Conservation (phyloP, 1,140 invertebrate genomes). For the Drosophila parvula region DNA sequence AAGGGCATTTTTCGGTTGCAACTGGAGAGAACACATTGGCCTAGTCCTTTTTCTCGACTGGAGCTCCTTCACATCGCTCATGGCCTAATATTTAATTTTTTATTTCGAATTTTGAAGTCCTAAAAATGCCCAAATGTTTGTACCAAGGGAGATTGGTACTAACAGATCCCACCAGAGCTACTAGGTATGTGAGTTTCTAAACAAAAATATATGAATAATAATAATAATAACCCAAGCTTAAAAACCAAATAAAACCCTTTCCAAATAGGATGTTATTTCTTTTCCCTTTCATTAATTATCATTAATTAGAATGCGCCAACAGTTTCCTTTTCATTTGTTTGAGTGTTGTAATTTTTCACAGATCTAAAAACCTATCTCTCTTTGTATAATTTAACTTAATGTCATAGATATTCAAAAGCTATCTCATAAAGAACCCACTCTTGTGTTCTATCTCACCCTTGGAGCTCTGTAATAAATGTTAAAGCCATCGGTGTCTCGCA, state of each 20-base stretch:
- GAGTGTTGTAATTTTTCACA: too few species aligned
- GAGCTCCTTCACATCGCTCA: neutral
- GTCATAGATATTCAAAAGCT: neutral
- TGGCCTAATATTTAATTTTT: neutral
- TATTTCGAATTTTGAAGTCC: slow-evolving; percentile 1
- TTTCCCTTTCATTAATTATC: too few species aligned
- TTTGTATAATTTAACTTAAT: too few species aligned
- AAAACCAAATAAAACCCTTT: too few species aligned
- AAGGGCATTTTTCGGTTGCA: neutral
- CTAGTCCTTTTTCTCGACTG: neutral
- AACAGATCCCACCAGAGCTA: neutral
- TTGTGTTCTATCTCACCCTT: neutral
- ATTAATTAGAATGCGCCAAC: too few species aligned
- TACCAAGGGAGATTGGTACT: neutral
- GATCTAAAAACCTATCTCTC: too few species aligned
- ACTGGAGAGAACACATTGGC: neutral
- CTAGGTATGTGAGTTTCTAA: too few species aligned
- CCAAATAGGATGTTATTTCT: too few species aligned
- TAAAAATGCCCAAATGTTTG: too few species aligned
- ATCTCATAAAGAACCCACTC: neutral
- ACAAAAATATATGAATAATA: too few species aligned
- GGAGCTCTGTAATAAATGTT: neutral
- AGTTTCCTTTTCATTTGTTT: too few species aligned
- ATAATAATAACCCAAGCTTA: too few species aligned
- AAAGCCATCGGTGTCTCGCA: neutral